These are phyloP conservation scores for Nibea coibor DNA, from an alignment of 2,113 vertebrate genomes.

Conservation along the genomic window DNA sequence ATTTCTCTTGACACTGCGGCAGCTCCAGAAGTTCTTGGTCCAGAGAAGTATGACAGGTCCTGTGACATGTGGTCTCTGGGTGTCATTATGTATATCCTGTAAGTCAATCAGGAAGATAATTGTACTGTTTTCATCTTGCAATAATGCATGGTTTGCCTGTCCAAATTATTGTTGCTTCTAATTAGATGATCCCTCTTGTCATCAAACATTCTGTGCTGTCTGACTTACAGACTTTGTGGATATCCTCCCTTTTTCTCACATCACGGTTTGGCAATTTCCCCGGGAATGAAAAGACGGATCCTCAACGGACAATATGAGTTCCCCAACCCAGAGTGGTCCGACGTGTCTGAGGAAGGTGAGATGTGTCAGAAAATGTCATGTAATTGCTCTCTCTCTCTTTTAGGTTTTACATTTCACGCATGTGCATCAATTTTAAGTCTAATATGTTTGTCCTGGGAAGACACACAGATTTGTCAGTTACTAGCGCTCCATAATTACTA, in stretches of 20 bases:
- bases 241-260: constrained; percentile 94
- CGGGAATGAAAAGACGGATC: constrained; percentile 95
- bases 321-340: constrained; percentile 93
- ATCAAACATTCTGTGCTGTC: neutral
- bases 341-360: constrained; percentile 93
- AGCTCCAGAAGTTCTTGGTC: constrained; percentile 47
- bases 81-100: constrained; percentile 84
- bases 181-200: constrained; percentile 12
- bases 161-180: neutral
- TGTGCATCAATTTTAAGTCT: neutral
- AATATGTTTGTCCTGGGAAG: neutral
- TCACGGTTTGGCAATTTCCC: constrained; percentile 94
- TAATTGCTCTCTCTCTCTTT: neutral
- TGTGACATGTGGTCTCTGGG: constrained; percentile 43
- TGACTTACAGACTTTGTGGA: constrained; percentile 86
- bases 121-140: neutral
- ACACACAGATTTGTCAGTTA: neutral
- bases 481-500: neutral
- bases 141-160: neutral
- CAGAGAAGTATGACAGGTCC: constrained; percentile 38
- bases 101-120: constrained; percentile 83
- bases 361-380: constrained; percentile 14
- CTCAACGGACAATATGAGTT: constrained; percentile 94
- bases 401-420: neutral
- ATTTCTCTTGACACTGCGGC: constrained; percentile 78